Evolutionary conservation across 64 coral and sea anemone species (phyloP), one percentile per base, ranked within the genome.

Genomic region (Astreopora myriophthalma): DNA sequence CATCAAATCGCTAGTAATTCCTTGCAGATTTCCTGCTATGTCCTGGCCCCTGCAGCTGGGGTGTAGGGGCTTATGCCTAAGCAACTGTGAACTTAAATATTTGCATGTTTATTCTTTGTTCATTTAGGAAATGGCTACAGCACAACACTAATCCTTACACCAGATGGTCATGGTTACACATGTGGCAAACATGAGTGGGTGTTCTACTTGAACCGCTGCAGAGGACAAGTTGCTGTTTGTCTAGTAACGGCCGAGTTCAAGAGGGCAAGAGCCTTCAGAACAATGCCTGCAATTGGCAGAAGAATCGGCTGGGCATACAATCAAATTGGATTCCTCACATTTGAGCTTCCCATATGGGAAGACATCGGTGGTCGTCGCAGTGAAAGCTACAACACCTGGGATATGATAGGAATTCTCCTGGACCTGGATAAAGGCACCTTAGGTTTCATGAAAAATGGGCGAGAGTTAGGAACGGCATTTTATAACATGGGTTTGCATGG

Each of bases 171-270:
- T 76, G 95, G 95, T 23, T 97, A 97, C 48, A 94, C 80, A 0
- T 30, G 28, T 42, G 95, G 95, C 9, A 93, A 90, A 57, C 95
- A 97, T 39, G 95, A 97, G 44, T 97, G 95, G 95, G 84, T 97
- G 70, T 97, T 97, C 23, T 97, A 97, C 46, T 97, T 94, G 71
- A 86, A 94, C 48, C 86, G 91, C 73, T 97, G 95, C 36, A 75
- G 87, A 52, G 92, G 95, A n/a, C 95, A 97, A 86, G 87, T 93
- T 48, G 95, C 95, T 30, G 87, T 97, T 11, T 97, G 91, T 62
- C 77, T 97, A 33, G 84, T 97, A 62, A 92, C 95, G 65, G 88
- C 88, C 33, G 84, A 94, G 32, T 97, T 97, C 30, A 90, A 79
- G 62, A 32, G 90, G 62, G 86, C 51, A 40, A 97, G 71, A 42